Conservation (phyloP, 2,113 vertebrate species). For the Tretioscincus oriximinensis region DNA sequence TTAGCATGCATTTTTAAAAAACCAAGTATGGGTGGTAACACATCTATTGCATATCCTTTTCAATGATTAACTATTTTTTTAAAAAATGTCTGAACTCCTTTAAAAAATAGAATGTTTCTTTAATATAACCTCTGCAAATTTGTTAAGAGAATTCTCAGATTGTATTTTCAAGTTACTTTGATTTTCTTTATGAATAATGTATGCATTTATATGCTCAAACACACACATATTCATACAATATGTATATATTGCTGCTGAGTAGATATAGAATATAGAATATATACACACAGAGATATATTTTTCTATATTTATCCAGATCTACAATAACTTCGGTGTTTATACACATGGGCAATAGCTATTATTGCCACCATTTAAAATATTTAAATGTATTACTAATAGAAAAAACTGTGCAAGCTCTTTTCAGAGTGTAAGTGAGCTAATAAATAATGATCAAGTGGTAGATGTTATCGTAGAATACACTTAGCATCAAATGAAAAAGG, state of each 20-base stretch:
- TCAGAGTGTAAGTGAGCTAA: too few species aligned
- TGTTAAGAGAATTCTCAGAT: not conserved
- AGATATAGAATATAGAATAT: too few species aligned
- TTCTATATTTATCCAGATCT: not conserved
- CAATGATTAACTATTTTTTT: not conserved
- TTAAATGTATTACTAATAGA: conserved; percentile 4
- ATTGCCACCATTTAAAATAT: not conserved
- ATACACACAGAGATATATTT: not conserved
- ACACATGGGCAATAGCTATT: not conserved
- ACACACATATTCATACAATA: too few species aligned
- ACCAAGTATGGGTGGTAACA: not conserved
- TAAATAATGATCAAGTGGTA: too few species aligned
- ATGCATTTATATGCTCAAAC: not conserved
- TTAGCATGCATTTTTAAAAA: not conserved
- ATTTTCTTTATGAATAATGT: not conserved
- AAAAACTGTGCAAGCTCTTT: not conserved
- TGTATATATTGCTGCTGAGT: too few species aligned
- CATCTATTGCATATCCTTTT: not conserved
- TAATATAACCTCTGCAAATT: not conserved
- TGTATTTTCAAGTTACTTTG: not conserved
- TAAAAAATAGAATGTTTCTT: not conserved
- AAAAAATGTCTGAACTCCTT: not conserved
- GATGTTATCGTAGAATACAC: too few species aligned
- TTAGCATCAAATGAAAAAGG: too few species aligned
- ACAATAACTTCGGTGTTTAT: not conserved